Evolutionary conservation across 2,113 vertebrate genomes (phyloP).

Genomic region (Sander lucioperca): DNA sequence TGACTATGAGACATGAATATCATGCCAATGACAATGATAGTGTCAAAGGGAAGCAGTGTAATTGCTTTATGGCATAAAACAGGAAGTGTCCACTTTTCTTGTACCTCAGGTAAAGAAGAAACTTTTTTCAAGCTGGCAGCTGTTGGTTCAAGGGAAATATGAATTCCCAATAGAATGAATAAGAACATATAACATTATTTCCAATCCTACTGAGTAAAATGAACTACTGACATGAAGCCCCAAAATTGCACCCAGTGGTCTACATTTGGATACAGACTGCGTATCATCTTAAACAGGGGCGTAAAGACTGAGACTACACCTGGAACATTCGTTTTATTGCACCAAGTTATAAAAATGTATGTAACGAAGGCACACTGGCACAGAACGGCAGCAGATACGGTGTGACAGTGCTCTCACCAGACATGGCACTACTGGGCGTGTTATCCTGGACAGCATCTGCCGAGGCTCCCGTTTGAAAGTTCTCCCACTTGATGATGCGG

Average conservation of each 20-base stretch:
- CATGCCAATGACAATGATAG: too few relatives aligned
- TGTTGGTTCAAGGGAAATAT: background rate
- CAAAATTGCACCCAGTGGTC: background rate
- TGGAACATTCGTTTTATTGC: background rate
- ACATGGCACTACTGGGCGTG: slow-evolving; percentile 82
- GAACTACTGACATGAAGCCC: background rate
- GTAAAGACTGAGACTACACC: background rate
- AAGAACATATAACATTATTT: background rate
- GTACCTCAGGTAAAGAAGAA: background rate
- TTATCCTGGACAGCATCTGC: slow-evolving; percentile 80
- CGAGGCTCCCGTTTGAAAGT: slow-evolving; percentile 53
- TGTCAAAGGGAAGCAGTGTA: background rate
- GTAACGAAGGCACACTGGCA: background rate
- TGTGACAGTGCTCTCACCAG: slow-evolving; percentile 55
- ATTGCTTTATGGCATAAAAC: background rate
- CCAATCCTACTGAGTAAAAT: background rate
- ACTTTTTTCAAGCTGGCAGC: background rate
- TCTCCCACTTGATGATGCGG: slow-evolving; percentile 78
- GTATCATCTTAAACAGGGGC: background rate
- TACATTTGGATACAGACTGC: background rate
- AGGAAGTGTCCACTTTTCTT: background rate
- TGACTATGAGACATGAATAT: background rate
- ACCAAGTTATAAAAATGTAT: background rate
- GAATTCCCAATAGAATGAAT: background rate
- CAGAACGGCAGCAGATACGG: background rate